Evolutionary conservation across 2,113 vertebrate genomes (phyloP).

Genomic region (Cervus canadensis): DNA sequence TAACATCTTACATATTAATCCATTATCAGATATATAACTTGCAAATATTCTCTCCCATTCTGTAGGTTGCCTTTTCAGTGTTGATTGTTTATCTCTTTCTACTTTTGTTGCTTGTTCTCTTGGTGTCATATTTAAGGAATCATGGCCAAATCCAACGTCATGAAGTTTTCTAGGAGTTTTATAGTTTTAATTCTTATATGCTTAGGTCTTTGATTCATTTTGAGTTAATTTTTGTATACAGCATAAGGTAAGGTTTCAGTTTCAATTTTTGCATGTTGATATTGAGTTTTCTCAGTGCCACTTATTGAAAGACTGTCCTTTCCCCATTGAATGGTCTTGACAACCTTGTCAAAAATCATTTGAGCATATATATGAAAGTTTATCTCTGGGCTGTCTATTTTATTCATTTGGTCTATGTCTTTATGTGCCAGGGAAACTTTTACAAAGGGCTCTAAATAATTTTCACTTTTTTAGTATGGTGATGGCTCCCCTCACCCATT

Average conservation of each 20-base stretch:
- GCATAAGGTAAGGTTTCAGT: background rate
- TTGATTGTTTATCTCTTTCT: background rate
- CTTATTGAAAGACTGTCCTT: background rate
- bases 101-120: background rate
- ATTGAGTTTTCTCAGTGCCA: background rate
- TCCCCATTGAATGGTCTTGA: background rate
- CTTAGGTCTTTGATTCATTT: background rate
- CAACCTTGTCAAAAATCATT: background rate
- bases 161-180: background rate
- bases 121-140: background rate
- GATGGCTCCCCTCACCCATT: background rate
- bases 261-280: background rate
- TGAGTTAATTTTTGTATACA: background rate
- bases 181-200: background rate
- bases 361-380: background rate
- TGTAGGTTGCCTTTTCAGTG: background rate
- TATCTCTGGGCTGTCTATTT: background rate
- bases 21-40: background rate
- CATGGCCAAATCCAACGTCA: background rate
- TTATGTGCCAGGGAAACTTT: background rate
- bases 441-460: background rate
- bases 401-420: background rate
- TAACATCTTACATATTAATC: background rate
- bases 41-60: background rate
- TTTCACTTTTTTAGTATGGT: background rate